Percentiles rank a stretch among this genome's conserved stretches.
phyloP scores from a whole-genome alignment of 2,888 invertebrate genomes.

The Pyrrhia umbra region DNA sequence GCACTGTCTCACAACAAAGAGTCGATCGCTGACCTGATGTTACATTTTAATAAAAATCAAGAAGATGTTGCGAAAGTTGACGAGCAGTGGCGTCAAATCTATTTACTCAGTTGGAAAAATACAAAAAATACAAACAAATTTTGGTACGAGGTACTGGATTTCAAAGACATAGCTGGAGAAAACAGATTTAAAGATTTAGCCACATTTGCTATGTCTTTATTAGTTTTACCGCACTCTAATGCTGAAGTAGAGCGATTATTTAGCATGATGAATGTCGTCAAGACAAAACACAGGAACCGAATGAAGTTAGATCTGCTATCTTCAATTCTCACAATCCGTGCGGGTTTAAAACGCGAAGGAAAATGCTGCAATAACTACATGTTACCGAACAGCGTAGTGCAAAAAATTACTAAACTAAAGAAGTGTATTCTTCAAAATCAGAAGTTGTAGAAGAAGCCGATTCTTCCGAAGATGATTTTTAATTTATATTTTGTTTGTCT shows the following conservation, averaged over 20 bases:
- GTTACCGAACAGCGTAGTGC: neutral
- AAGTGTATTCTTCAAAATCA: too few species aligned
- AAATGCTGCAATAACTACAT: constrained; percentile 2
- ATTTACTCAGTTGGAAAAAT: constrained; percentile 4
- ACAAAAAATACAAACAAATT: neutral
- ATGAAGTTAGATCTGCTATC: constrained; percentile 6
- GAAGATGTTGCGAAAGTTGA: constrained; percentile 25
- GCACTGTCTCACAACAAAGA: constrained; percentile 46
- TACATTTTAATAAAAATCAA: constrained; percentile 44
- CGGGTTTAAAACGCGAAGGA: constrained; percentile 1
- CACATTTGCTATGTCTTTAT: constrained; percentile 1
- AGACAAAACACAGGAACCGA: constrained; percentile 24
- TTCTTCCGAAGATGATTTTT: too few species aligned
- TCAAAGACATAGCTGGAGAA: neutral
- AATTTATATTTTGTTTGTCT: too few species aligned
- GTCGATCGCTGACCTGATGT: constrained; percentile 33
- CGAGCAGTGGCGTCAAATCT: constrained; percentile 34
- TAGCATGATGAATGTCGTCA: constrained; percentile 33
- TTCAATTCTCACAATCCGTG: constrained; percentile 2
- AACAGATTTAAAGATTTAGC: neutral
- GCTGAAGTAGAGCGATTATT: constrained; percentile 37
- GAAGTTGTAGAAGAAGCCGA: too few species aligned
- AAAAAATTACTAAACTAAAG: neutral
- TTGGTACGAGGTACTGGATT: neutral
- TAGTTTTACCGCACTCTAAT: constrained; percentile 31